These are phyloP conservation scores for Noctua pronuba DNA, from an alignment of 2,888 invertebrate species.

Conservation along the genomic window DNA sequence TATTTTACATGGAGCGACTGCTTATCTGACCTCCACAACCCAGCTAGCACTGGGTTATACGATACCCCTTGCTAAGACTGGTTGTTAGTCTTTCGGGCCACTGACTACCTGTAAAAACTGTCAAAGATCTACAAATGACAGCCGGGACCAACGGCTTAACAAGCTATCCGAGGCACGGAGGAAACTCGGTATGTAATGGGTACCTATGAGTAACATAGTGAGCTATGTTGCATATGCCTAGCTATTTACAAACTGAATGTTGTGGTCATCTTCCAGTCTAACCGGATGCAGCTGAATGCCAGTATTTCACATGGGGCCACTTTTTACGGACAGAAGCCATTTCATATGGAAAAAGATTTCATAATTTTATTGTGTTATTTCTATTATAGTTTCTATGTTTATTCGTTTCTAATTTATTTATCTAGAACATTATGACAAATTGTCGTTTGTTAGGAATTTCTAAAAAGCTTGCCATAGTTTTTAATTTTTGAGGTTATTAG, in stretches of 20 bases:
- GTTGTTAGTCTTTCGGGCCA: not conserved
- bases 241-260: not conserved
- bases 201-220: no score
- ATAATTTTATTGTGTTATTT: conserved; percentile 2
- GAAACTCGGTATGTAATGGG: not conserved
- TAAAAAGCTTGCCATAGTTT: not conserved
- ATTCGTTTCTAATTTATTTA: conserved; percentile 49
- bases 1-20: not conserved
- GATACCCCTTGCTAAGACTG: not conserved
- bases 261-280: not conserved
- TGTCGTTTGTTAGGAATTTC: not conserved
- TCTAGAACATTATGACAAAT: conserved; percentile 32
- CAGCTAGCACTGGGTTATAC: not conserved
- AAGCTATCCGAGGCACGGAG: not conserved
- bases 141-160: not conserved
- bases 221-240: not conserved
- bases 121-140: not conserved
- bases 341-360: conserved; percentile 6
- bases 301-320: not conserved
- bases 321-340: not conserved
- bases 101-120: not conserved
- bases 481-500: conserved; percentile 11
- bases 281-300: not conserved
- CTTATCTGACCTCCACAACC: not conserved
- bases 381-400: conserved; percentile 35